Percentiles rank a stretch among this genome's conserved stretches.
These are phyloP conservation scores for Eolophus roseicapilla DNA, from an alignment of 2,113 vertebrate species.

Conservation along the genomic window DNA sequence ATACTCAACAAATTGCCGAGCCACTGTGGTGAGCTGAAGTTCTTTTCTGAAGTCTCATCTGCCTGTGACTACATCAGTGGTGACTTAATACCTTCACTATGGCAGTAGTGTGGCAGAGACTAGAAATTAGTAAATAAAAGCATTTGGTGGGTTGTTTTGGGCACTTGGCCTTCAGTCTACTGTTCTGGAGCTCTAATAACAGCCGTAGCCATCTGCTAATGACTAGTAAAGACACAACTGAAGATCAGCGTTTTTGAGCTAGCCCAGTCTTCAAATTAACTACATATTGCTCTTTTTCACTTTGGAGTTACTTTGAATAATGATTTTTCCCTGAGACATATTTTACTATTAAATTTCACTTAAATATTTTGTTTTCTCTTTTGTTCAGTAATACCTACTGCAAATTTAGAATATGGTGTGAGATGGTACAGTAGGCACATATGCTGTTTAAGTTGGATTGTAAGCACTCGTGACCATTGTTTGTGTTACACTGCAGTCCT, in stretches of 20 bases:
- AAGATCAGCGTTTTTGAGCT: not conserved
- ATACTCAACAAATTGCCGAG: not conserved
- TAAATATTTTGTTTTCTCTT: slow-evolving; percentile 9
- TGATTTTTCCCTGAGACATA: not conserved
- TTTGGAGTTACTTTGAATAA: not conserved
- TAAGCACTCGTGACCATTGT: not conserved
- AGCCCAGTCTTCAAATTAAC: not conserved
- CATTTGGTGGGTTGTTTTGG: slow-evolving; percentile 24
- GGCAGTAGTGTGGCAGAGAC: slow-evolving; percentile 42
- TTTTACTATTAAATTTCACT: slow-evolving; percentile 2
- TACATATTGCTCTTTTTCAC: slow-evolving; percentile 22
- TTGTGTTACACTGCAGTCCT: not conserved
- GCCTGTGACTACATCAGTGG: slow-evolving; percentile 12
- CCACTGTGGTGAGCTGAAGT: not conserved
- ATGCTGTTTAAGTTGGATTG: not conserved
- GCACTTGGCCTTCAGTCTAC: slow-evolving; percentile 2
- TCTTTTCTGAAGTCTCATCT: slow-evolving; percentile 1
- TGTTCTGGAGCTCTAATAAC: slow-evolving; percentile 33
- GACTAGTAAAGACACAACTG: not conserved
- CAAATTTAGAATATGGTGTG: not conserved
- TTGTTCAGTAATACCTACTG: not conserved
- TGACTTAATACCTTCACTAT: slow-evolving; percentile 24
- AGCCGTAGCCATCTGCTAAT: slow-evolving; percentile 9
- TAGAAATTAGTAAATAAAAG: slow-evolving; percentile 50
- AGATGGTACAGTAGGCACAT: not conserved